Percentiles rank a stretch among this genome's conserved stretches.
These are phyloP conservation scores for Craseonycteris thonglongyai DNA, from an alignment of 2,113 vertebrate genomes.

Conservation along the genomic window DNA sequence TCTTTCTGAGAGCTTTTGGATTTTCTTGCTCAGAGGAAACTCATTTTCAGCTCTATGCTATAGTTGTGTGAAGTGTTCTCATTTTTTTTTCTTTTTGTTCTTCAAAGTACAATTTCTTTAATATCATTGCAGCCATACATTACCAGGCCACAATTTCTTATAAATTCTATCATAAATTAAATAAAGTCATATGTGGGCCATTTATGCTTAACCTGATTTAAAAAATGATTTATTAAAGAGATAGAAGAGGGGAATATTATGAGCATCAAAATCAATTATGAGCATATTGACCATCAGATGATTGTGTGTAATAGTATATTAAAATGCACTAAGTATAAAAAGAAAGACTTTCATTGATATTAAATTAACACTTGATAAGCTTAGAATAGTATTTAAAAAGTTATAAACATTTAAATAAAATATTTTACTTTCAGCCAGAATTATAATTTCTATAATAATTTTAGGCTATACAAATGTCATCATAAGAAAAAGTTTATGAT, in stretches of 20 bases:
- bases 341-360: constrained; percentile 80
- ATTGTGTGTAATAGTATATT: constrained; percentile 77
- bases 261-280: constrained; percentile 87
- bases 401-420: constrained; percentile 84
- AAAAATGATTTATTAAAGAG: constrained; percentile 82
- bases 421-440: constrained; percentile 74
- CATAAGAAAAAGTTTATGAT: constrained; percentile 34
- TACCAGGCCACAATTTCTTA: constrained; percentile 66
- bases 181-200: constrained; percentile 75
- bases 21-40: constrained; percentile 65
- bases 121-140: constrained; percentile 68
- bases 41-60: constrained; percentile 63
- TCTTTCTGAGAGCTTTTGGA: constrained; percentile 53
- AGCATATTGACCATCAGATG: constrained; percentile 77
- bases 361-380: constrained; percentile 86
- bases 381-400: constrained; percentile 83
- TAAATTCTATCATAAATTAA: constrained; percentile 79
- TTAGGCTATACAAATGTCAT: constrained; percentile 58
- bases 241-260: constrained; percentile 66
- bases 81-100: constrained; percentile 63
- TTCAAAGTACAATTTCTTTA: constrained; percentile 72
- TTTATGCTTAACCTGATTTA: constrained; percentile 76
- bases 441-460: constrained; percentile 68
- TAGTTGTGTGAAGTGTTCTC: constrained; percentile 59
- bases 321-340: constrained; percentile 78